Conservation (phyloP, 2,113 vertebrate species). For the Capricornis sumatraensis region DNA sequence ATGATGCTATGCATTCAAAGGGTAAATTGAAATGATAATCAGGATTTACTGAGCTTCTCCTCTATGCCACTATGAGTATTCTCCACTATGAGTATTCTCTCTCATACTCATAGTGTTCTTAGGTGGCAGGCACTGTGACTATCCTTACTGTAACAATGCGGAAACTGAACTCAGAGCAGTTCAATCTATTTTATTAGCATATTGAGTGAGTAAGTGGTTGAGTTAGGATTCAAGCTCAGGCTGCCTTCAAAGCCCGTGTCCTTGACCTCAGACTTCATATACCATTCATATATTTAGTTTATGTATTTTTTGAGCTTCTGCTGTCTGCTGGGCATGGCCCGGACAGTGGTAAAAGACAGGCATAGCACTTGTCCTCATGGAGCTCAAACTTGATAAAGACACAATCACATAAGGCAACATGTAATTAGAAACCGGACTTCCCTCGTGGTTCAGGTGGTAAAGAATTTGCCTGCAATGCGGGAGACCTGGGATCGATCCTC, state of each 20-base stretch:
- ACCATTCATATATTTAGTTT: not conserved
- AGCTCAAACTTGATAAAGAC: not conserved
- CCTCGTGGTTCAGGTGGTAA: not conserved
- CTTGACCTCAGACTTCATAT: not conserved
- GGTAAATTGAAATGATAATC: not conserved
- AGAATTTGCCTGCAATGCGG: not conserved
- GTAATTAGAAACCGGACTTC: not conserved
- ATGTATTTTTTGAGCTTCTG: not conserved
- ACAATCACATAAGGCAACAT: not conserved
- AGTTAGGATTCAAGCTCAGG: not conserved
- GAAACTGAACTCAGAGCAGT: not conserved
- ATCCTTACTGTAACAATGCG: not conserved
- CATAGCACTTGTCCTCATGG: not conserved
- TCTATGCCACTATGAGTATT: not conserved
- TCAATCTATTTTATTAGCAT: not conserved
- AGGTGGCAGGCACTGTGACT: not conserved
- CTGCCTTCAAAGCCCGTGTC: not conserved
- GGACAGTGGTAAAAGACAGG: not conserved
- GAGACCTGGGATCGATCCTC: not conserved
- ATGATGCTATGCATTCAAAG: not conserved
- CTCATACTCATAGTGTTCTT: not conserved
- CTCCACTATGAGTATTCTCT: not conserved
- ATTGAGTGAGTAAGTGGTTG: not conserved
- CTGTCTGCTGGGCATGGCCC: not conserved
- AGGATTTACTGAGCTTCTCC: not conserved